A percentile compares a stretch with the other conserved stretches of the same genome.
Evolutionary conservation across 2,888 invertebrate genomes (phyloP).

Genomic region (Melieria omissa): DNA sequence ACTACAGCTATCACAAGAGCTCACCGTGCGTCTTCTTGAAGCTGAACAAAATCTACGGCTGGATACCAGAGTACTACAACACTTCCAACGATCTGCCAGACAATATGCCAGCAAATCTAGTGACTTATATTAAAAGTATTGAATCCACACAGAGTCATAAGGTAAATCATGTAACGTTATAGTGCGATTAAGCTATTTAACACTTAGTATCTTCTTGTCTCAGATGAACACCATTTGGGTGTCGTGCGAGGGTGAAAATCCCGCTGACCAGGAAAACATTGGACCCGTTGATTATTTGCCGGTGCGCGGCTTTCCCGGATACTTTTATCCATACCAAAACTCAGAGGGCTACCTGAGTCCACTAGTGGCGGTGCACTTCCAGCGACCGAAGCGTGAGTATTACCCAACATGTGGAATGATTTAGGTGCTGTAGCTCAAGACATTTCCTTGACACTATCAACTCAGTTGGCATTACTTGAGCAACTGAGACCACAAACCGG

Average conservation of each 20-base stretch:
- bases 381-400: conserved; percentile 81
- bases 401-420: neutral
- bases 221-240: conserved; percentile 89
- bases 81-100: conserved; percentile 75
- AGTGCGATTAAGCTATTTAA: conserved; percentile 30
- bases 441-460: too few relatives aligned
- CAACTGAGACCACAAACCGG: too few relatives aligned
- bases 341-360: conserved; percentile 90
- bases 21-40: conserved; percentile 95
- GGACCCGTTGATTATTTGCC: conserved; percentile 86
- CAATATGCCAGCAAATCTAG: conserved; percentile 79
- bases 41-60: conserved; percentile 93
- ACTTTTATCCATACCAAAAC: conserved; percentile 89
- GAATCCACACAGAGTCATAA: conserved; percentile 67
- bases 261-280: conserved; percentile 90
- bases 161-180: conserved; percentile 64
- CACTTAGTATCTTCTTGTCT: conserved; percentile 31
- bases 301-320: conserved; percentile 85
- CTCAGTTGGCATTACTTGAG: too few relatives aligned
- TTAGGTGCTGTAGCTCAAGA: neutral
- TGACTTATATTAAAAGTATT: conserved; percentile 73
- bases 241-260: conserved; percentile 93
- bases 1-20: conserved; percentile 91
- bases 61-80: conserved; percentile 87
- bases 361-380: conserved; percentile 85